Evolutionary conservation across 2,888 invertebrate species (phyloP), one percentile per base, ranked within the genome.

Genomic region (Drosophila monieri): DNA sequence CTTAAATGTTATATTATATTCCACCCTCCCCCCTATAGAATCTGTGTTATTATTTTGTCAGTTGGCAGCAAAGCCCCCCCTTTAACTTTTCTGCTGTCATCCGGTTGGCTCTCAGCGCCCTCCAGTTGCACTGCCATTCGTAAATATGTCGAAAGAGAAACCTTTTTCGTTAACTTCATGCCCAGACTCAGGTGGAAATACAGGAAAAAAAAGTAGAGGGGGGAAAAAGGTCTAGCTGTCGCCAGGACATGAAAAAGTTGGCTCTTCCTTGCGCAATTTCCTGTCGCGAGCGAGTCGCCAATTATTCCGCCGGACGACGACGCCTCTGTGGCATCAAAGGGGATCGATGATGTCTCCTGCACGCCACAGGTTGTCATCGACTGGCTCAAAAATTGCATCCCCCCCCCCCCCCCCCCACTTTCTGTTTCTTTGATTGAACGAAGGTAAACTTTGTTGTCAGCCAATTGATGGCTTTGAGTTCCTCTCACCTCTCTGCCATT

Each of bases 221-320:
- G 18, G 2, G 18, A 21, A 41, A 21, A 15, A 39, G n/a, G 35
- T 39, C 18, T 25, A 43, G 44, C 55, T 44, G 15, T 18, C 39
- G 39, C 15, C 8, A 10, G 59, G 48, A 39, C 54, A 49, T 23
- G 51, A 18, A 46, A 58, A 68, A 68, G 41, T 53, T 68, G 23
- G 64, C 32, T 37, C 43, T 69, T 54, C 49, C 70, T 69, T 54
- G 46, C 37, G 53, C 59, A 69, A 66, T 66, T 66, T 66, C 66
- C 56, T 56, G 66, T 67, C 49, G 53, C 66, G 53, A 25, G 55
- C 44, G 66, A 49, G 66, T 35, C 57, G 66, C 30, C 66, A 66
- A 66, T 66, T 66, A 66, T 66, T 46, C 41, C 48, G 55, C 56
- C 55, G 55, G 67, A 56, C 55, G 55, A 27, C 30, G 43, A 43